Evolutionary conservation across 1,140 invertebrate genomes (phyloP).

Genomic region (Vanessa tameamea): DNA sequence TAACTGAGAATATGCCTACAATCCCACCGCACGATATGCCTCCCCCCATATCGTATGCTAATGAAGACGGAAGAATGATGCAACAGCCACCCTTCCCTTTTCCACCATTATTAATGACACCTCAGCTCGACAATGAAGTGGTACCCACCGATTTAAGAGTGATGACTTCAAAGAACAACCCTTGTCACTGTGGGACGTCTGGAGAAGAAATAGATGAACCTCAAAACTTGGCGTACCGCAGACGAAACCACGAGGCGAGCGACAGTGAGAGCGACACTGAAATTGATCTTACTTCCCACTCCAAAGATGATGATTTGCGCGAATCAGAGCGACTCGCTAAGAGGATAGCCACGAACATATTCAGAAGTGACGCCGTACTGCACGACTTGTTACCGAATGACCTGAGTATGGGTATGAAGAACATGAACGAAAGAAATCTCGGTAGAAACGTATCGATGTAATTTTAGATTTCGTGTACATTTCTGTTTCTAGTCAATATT

Average conservation of each 20-base stretch:
- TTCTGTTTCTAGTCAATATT: constrained; percentile 45
- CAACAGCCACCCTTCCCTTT: constrained; percentile 62
- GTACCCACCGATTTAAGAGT: constrained; percentile 74
- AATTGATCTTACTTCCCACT: constrained; percentile 79
- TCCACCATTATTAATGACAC: constrained; percentile 61
- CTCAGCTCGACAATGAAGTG: constrained; percentile 58
- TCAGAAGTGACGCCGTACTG: constrained; percentile 69
- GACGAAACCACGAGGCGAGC: constrained; percentile 57
- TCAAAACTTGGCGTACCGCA: constrained; percentile 64
- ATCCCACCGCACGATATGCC: constrained; percentile 58
- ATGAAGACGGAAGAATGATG: constrained; percentile 62
- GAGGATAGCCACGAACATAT: constrained; percentile 72
- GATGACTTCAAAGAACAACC: constrained; percentile 50
- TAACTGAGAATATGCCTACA: constrained; percentile 47
- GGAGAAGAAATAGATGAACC: constrained; percentile 58
- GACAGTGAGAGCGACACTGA: constrained; percentile 77
- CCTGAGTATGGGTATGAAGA: constrained; percentile 70
- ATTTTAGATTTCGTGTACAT: constrained; percentile 32
- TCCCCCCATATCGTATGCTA: constrained; percentile 51
- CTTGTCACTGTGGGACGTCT: constrained; percentile 59
- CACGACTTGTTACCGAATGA: constrained; percentile 78
- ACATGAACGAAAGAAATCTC: constrained; percentile 51
- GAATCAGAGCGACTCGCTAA: constrained; percentile 72
- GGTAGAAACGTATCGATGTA: constrained; percentile 61
- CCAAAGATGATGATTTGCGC: constrained; percentile 75